Evolutionary conservation across 2,113 vertebrate species (phyloP).

Genomic region (Passer domesticus): DNA sequence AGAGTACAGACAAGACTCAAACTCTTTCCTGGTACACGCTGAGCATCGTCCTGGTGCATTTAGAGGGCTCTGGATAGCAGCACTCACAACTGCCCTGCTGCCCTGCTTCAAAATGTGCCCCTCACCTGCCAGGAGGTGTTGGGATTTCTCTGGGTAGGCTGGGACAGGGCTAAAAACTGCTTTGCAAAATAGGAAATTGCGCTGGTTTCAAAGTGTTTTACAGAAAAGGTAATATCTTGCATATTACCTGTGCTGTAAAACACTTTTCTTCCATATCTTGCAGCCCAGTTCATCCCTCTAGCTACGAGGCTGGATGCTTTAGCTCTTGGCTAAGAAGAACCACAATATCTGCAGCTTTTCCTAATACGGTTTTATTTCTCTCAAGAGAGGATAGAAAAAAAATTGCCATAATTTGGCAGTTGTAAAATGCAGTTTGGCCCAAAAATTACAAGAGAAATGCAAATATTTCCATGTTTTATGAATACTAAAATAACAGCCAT

Average conservation of each 20-base stretch:
- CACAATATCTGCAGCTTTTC: not conserved
- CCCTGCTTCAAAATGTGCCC: not conserved
- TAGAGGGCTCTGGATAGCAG: not conserved
- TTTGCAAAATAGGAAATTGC: not conserved
- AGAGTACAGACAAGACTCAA: not conserved
- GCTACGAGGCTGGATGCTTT: not conserved
- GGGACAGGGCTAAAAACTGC: not conserved
- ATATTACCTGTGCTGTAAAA: too few species aligned
- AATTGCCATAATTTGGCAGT: not conserved
- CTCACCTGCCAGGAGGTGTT: not conserved
- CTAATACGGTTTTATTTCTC: not conserved
- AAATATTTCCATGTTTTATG: not conserved
- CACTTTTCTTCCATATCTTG: not conserved
- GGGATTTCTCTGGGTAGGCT: not conserved
- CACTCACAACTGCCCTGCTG: not conserved
- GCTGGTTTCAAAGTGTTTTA: not conserved
- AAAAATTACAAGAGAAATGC: not conserved
- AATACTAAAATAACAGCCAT: not conserved
- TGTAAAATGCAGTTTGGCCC: not conserved
- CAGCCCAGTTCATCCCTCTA: not conserved
- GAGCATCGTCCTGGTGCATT: not conserved
- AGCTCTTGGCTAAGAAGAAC: not conserved
- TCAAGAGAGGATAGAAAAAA: not conserved
- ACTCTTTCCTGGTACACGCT: accelerated
- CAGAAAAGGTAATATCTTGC: not conserved